These are phyloP conservation scores for Pollachius pollachius DNA, from an alignment of 2,113 vertebrate genomes.

Conservation along the genomic window DNA sequence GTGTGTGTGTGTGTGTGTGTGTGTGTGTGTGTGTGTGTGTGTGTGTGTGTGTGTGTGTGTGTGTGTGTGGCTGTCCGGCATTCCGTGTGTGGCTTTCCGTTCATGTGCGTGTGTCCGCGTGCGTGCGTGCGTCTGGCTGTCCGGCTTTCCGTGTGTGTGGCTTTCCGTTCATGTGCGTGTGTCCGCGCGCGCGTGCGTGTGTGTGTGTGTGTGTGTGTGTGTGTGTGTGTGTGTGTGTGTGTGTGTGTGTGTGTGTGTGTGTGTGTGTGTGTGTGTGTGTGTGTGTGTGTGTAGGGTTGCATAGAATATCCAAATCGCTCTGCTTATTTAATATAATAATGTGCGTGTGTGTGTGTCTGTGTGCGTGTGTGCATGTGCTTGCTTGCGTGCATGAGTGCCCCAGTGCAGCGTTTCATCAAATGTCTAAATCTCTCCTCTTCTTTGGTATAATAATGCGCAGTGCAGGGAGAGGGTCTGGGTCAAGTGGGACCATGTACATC, in stretches of 20 bases:
- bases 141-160: not conserved
- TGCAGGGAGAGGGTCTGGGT: too few relatives aligned
- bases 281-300: too few relatives aligned
- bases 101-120: not conserved
- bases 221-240: not conserved
- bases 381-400: not conserved
- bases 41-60: not conserved
- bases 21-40: not conserved
- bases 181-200: not conserved
- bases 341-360: not conserved
- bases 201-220: not conserved
- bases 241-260: not conserved
- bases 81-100: too few relatives aligned
- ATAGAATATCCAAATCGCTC: too few relatives aligned
- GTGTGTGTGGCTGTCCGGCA: not conserved
- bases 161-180: not conserved
- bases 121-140: not conserved
- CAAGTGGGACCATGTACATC: too few relatives aligned
- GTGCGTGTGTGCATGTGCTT: not conserved
- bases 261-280: too few relatives aligned
- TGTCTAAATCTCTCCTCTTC: too few relatives aligned
- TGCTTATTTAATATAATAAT: too few relatives aligned
- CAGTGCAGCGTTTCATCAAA: too few relatives aligned
- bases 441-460: too few relatives aligned
- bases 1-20: not conserved